These are phyloP conservation scores for Acleris literana DNA, from an alignment of 2,888 invertebrate species.

Conservation along the genomic window DNA sequence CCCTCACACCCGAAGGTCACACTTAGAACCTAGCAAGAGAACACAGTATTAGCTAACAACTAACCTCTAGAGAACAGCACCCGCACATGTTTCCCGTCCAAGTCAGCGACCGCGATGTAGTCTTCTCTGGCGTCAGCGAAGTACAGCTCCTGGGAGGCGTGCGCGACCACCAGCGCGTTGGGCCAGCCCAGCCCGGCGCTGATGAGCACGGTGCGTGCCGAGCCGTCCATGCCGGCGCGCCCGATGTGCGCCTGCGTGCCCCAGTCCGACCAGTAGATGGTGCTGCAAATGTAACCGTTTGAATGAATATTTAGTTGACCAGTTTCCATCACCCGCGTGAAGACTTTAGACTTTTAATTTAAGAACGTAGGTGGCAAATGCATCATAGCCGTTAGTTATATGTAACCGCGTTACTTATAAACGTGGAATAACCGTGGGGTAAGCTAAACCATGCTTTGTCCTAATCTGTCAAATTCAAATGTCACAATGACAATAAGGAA, in stretches of 20 bases:
- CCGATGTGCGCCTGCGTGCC: conserved; percentile 92
- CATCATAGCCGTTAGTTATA: too few relatives aligned
- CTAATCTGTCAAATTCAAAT: too few relatives aligned
- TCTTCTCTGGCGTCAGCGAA: conserved; percentile 95
- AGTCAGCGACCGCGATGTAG: conserved; percentile 92
- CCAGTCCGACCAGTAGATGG: conserved; percentile 95
- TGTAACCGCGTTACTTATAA: too few relatives aligned
- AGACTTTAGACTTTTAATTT: too few relatives aligned
- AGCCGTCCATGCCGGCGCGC: conserved; percentile 93
- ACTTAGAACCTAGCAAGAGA: too few relatives aligned
- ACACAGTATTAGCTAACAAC: neutral
- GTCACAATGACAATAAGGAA: too few relatives aligned
- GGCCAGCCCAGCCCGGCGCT: conserved; percentile 91
- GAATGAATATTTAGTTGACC: too few relatives aligned
- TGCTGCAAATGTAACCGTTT: conserved; percentile 53
- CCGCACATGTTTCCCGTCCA: conserved; percentile 89
- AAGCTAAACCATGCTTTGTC: too few relatives aligned
- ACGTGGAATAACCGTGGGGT: too few relatives aligned
- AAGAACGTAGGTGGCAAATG: too few relatives aligned
- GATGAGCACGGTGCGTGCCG: conserved; percentile 85
- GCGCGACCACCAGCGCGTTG: conserved; percentile 91
- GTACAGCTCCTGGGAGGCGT: conserved; percentile 90
- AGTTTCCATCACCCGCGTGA: too few relatives aligned
- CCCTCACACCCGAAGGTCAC: too few relatives aligned
- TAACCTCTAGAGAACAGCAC: conserved; percentile 87